phyloP scores from a whole-genome alignment of 1,140 invertebrate genomes.

The Trichonephila clavipes region DNA sequence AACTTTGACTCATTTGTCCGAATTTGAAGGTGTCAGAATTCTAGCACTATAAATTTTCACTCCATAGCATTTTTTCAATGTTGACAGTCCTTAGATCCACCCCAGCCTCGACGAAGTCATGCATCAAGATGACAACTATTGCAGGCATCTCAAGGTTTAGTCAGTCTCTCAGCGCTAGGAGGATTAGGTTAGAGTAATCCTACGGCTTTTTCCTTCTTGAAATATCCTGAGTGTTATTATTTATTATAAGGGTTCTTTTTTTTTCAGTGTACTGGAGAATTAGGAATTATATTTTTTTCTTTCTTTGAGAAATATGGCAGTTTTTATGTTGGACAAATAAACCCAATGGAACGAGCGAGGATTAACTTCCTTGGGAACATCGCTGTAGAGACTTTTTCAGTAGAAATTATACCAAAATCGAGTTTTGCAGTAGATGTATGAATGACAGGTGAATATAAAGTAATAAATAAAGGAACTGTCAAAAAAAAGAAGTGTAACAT shows the following conservation, averaged over 20 bases:
- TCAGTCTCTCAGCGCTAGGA: not conserved
- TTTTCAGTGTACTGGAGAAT: not conserved
- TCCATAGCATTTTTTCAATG: not conserved
- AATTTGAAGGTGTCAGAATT: slow-evolving; percentile 67
- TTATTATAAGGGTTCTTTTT: slow-evolving; percentile 1
- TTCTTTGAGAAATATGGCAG: not conserved
- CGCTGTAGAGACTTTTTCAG: not conserved
- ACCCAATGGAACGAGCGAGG: not conserved
- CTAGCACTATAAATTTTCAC: slow-evolving; percentile 64
- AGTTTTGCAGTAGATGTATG: not conserved
- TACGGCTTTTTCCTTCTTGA: not conserved
- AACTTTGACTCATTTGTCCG: slow-evolving; percentile 72
- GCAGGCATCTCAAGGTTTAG: not conserved
- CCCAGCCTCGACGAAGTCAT: not conserved
- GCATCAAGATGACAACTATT: slow-evolving; percentile 59
- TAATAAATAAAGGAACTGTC: no score
- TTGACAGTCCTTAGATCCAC: slow-evolving; percentile 11
- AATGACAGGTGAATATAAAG: not conserved
- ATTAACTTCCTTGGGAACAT: not conserved
- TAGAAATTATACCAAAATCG: not conserved
- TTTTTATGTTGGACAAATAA: slow-evolving; percentile 2
- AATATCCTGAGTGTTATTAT: slow-evolving; percentile 1
- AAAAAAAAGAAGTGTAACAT: no score
- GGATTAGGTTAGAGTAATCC: slow-evolving; percentile 54
- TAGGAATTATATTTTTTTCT: not conserved